Base-by-base conservation (phyloP, 2,797 vertebrate species). In the Zenarchopterus dispar region DNA sequence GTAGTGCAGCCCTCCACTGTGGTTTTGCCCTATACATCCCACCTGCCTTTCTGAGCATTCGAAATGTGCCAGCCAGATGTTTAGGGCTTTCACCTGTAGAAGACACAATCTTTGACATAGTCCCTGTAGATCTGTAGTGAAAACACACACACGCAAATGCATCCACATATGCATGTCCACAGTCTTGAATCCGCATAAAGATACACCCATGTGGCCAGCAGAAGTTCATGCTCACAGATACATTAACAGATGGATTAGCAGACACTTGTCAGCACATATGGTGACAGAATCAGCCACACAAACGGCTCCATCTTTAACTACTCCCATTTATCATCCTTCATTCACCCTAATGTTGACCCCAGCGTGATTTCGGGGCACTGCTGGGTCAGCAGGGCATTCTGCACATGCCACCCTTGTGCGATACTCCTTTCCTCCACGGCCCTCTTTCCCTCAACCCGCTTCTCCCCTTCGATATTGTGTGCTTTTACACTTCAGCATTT, bases 11-110 rank as follows among this genome's bases (percentile, higher is more conserved):
- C 76, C 68, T 82, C 78, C 70, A 22, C 82, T 73, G 81, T 76
- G 80, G 77, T 67, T 82, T 77, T 8, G 65, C 69, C 57, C 75
- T 15, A 39, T 39, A 5, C 84, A 62, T 76, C 85, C 75, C 69
- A 74, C 57, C 45, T 73, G 76, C 67, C 74, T 78, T 70, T 70
- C 65, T 57, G 53, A 59, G 79, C 43, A 39, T 84, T 84, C 85
- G 80, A 86, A 90, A 87, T 86, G 80, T 89, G 85, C 62, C 69
- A 63, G 81, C 86, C 91, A 92, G 88, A 91, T 93, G 90, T 88
- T 91, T 22, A 0, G 77, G 57, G 75, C 78, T 82, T 78, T 78
- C 87, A 90, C 86, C 90, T 92, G 88, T 78, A 82, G 71, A 63
- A 77, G 66, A 87, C 60, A 17, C 56, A 47, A 78, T 69, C 77